A percentile compares a stretch with the other conserved stretches of the same genome.
Conservation (phyloP, 2,888 invertebrate species). For the Rapana venosa region DNA sequence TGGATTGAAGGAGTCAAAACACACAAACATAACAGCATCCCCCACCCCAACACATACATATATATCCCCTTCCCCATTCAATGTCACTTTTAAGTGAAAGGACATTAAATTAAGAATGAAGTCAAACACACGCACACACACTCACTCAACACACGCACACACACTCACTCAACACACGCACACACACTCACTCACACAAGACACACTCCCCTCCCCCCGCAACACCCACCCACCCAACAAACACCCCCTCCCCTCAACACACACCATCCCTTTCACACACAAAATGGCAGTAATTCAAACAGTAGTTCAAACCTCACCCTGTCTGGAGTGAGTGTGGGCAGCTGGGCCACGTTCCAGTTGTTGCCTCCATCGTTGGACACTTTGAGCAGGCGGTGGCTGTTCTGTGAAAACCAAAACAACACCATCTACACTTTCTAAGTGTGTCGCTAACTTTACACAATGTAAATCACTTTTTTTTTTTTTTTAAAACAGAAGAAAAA, state of each 20-base stretch:
- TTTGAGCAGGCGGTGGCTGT: constrained; percentile 63
- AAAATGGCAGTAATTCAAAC: no score
- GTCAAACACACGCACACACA: not conserved
- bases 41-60: no score
- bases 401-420: constrained; percentile 51
- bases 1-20: no score
- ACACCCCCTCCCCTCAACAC: no score
- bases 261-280: no score
- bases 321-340: constrained; percentile 74
- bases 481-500: no score
- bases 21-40: no score
- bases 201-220: not conserved
- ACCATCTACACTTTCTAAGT: not conserved
- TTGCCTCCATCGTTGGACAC: constrained; percentile 74
- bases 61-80: no score
- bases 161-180: not conserved
- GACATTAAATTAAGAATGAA: not conserved
- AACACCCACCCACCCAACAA: not conserved
- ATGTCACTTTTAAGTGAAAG: no score
- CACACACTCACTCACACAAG: not conserved
- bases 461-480: not conserved
- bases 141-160: not conserved
- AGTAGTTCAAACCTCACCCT: constrained; percentile 61
- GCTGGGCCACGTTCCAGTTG: constrained; percentile 71
- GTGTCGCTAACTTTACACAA: no score